phyloP scores from a whole-genome alignment of 2,113 vertebrate species.

The Paracanthobrama guichenoti region DNA sequence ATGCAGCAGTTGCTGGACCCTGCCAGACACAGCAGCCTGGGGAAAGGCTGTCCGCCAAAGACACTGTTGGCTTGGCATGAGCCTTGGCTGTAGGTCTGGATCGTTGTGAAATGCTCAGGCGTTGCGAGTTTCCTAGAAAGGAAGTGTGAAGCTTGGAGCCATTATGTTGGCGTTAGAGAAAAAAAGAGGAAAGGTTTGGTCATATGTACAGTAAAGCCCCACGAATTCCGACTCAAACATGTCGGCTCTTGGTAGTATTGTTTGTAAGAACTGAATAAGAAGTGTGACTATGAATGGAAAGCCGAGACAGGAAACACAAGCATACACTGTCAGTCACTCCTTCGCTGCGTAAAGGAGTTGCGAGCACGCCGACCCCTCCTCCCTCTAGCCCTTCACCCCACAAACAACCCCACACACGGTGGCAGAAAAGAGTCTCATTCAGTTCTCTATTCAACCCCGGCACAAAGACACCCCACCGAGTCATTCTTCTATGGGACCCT shows the following conservation, averaged over 20 bases:
- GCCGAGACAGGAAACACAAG: slow-evolving; percentile 60
- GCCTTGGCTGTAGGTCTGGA: neutral
- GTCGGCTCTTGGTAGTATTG: slow-evolving; percentile 32
- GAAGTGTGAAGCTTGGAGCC: slow-evolving; percentile 21
- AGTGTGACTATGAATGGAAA: slow-evolving; percentile 58
- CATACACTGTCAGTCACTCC: slow-evolving; percentile 53
- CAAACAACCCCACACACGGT: slow-evolving; percentile 72
- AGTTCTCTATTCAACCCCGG: slow-evolving; percentile 74
- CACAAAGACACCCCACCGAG: slow-evolving; percentile 82
- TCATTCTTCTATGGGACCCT: slow-evolving; percentile 76
- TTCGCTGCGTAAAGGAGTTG: slow-evolving; percentile 31
- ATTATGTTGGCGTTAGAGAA: neutral
- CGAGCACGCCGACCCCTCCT: slow-evolving; percentile 50
- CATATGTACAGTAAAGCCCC: slow-evolving; percentile 33
- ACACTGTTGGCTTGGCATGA: slow-evolving; percentile 26
- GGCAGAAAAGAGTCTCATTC: slow-evolving; percentile 70
- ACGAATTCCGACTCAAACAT: slow-evolving; percentile 33
- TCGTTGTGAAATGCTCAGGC: slow-evolving; percentile 13
- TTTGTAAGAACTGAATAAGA: slow-evolving; percentile 49
- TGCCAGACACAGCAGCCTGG: slow-evolving; percentile 36
- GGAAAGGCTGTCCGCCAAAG: slow-evolving; percentile 42
- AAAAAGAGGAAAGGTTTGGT: slow-evolving; percentile 38
- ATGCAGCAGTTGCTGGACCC: slow-evolving; percentile 34
- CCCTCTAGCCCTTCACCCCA: slow-evolving; percentile 59
- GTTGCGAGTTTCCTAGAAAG: slow-evolving; percentile 8